Percentiles rank a stretch among this genome's conserved stretches.
These are phyloP conservation scores for Ondatra zibethicus DNA, from an alignment of 2,113 vertebrate species.

Conservation along the genomic window DNA sequence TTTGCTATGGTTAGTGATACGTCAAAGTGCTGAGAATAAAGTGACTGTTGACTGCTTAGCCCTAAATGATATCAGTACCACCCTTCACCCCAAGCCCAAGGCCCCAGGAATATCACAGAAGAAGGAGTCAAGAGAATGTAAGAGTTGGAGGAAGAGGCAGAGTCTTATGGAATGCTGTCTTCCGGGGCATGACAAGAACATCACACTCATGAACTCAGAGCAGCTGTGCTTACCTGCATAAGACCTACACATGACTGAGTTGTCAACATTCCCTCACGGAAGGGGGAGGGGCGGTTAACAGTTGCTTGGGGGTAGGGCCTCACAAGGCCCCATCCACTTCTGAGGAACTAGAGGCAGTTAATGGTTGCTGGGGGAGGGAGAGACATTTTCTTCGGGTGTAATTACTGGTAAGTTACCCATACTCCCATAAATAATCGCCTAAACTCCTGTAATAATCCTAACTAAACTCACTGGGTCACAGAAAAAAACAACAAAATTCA, in stretches of 20 bases:
- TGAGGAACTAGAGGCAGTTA: conserved; percentile 1
- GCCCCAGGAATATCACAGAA: background rate
- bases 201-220: background rate
- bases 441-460: background rate
- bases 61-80: background rate
- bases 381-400: conserved; percentile 1
- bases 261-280: background rate
- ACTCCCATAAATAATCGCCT: background rate
- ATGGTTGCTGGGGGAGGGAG: background rate
- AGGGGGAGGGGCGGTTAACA: conserved; percentile 22
- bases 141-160: background rate
- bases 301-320: background rate
- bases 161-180: background rate
- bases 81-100: background rate
- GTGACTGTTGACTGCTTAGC: background rate
- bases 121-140: background rate
- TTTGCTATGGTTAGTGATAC: background rate
- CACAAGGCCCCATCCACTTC: background rate
- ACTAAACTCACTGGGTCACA: background rate
- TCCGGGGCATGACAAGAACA: background rate
- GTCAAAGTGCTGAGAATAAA: background rate
- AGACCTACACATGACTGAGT: background rate
- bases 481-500: background rate
- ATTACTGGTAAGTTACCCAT: background rate
- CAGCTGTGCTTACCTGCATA: background rate